A percentile compares a stretch with the other conserved stretches of the same genome.
These are phyloP conservation scores for Linepithema humile DNA, from an alignment of 1,140 invertebrate species.

Conservation along the genomic window DNA sequence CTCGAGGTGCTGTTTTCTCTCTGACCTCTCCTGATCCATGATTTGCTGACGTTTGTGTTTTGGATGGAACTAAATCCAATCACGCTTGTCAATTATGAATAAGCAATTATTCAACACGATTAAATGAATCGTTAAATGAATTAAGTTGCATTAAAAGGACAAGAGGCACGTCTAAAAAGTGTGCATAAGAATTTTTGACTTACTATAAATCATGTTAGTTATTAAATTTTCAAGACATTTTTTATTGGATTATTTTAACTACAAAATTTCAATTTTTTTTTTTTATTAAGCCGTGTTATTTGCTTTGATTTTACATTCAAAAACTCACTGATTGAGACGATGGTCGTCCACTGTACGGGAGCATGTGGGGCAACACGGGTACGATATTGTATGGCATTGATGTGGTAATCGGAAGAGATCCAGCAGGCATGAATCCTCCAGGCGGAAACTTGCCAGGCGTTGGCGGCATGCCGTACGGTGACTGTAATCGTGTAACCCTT, in stretches of 20 bases:
- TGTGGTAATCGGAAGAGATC: slow-evolving; percentile 73
- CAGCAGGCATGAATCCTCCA: slow-evolving; percentile 75
- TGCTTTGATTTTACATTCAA: not conserved
- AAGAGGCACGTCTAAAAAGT: not conserved
- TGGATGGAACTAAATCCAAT: slow-evolving; percentile 58
- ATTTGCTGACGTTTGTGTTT: slow-evolving; percentile 75
- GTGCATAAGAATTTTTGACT: too few species aligned
- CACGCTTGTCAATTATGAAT: not conserved
- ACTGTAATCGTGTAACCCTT: slow-evolving; percentile 58
- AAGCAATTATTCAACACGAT: not conserved
- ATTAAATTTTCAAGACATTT: too few species aligned
- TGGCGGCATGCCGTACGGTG: slow-evolving; percentile 78
- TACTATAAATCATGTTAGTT: slow-evolving; percentile 1
- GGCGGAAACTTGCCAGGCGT: slow-evolving; percentile 75
- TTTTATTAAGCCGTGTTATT: not conserved
- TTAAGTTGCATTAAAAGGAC: not conserved
- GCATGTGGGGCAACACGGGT: slow-evolving; percentile 78
- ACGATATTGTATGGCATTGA: slow-evolving; percentile 76
- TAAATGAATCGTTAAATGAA: not conserved
- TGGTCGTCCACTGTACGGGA: slow-evolving; percentile 74
- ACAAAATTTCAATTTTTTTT: too few species aligned
- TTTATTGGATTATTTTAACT: too few species aligned
- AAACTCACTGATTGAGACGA: slow-evolving; percentile 79
- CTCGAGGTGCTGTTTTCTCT: slow-evolving; percentile 72
- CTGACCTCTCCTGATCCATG: slow-evolving; percentile 73